Evolutionary conservation across 2,113 vertebrate genomes (phyloP), one percentile per base, ranked within the genome.

Genomic region (Pitta sordida): DNA sequence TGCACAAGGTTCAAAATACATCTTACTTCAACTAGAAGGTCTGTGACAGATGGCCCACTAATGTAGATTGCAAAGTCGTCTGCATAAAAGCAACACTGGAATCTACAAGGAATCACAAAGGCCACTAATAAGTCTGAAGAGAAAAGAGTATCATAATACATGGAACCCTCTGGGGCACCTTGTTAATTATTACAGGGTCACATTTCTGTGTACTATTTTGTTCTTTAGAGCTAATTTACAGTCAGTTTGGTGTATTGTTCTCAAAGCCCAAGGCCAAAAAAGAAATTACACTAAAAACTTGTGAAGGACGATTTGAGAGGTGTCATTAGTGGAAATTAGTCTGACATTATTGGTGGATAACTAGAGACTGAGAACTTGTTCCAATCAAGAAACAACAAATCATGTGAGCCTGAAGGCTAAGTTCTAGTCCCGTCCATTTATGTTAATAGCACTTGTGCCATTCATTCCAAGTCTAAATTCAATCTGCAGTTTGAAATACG

Each of bases 31-130:
- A 7, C 37, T 20, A 56, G 32, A 91, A 89, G 78, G 53, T 91
- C 82, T 85, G 91, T 94, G 83, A 78, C 92, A 97, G 92, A 91
- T 93, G 85, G 91, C 43, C 82, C 44, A 36, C 63, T 93, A 80
- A 80, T 18, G 37, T 41, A 86, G 71, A 74, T 15, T 78, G 46
- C 63, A 79, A 82, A 69, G 62, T 78, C 46, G 81, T 63, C 64
- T 75, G 59, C 52, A n/a, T 91, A 69, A 94, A 87, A 85, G 21
- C 53, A 81, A 58, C 39, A 34, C 30, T 58, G 34, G 53, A 79
- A 70, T 81, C 90, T 73, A 85, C 65, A 88, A 92, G 88, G 86
- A 88, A 88, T 84, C 81, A 64, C 64, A 93, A 75, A 36, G 64
- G 53, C 46, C 56, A 84, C 39, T 85, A 70, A 87, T 70, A 60